Base-by-base conservation (phyloP, 2,113 vertebrate species). In the Ovis canadensis region DNA sequence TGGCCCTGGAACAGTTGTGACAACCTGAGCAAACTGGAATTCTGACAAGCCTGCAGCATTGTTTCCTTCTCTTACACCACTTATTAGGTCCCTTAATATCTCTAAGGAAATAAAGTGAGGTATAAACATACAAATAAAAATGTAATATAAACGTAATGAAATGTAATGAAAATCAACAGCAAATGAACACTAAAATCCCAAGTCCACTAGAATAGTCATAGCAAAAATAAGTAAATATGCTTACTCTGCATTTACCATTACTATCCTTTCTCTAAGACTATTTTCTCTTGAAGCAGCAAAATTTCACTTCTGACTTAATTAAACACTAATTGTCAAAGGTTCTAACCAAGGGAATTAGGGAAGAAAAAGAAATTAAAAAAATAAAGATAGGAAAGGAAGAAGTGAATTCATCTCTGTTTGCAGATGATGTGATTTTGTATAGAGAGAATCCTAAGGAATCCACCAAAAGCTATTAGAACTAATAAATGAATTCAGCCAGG, bases 21-120 rank as follows among this genome's bases (percentile, higher is more conserved):
- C 27, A 96, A n/a, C 29, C 89, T 25, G 19, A 96, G 29, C 83
- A 97, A 97, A 96, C 52, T 92, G 84, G 94, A 92, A 98, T 59
- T 90, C 33, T 87, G 59, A n/a, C 3, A 77, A 31, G 95, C 62
- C 95, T 98, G 59, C 23, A 67, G 6, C 7, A 27, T 23, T 92
- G 17, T 48, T 91, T 81, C 27, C 10, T 36, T 77, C 31, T 74
- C 29, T 27, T 62, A 31, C 40, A 48, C 2, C 8, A 3, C 21
- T 83, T 40, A 71, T 55, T 80, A 71, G 23, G 8, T 36, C 31
- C 16, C 33, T 15, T 54, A 55, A 62, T 62, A 33, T 64, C 5
- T 15, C 9, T 62, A 40, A 19, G 67, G 64, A 85, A 91, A 48
- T 59, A 74, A 88, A 96, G 31, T 80, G 31, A 67, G 3, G 15